phyloP scores from a whole-genome alignment of 2,888 invertebrate genomes.

The Agrilus cyanescens region DNA sequence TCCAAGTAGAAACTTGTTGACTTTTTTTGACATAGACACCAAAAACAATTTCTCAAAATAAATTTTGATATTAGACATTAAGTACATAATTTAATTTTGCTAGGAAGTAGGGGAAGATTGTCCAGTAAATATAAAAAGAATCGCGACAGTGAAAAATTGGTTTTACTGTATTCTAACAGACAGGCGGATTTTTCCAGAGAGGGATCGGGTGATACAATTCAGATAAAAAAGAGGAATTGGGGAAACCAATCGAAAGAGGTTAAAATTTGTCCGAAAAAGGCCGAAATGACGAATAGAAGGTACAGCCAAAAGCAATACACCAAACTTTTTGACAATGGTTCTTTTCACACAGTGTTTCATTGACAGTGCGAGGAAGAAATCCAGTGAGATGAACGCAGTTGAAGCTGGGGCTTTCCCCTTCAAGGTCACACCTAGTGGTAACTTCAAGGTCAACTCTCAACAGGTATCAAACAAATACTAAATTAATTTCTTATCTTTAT shows the following conservation, averaged over 20 bases:
- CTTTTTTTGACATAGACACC: too few species aligned
- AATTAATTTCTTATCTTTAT: not conserved
- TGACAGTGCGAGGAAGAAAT: slow-evolving; percentile 20
- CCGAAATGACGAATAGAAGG: slow-evolving; percentile 9
- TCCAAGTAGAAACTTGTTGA: too few species aligned
- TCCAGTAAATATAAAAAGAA: not conserved
- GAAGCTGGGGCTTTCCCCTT: slow-evolving; percentile 45
- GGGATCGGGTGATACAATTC: too few species aligned
- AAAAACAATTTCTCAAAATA: too few species aligned
- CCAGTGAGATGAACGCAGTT: slow-evolving; percentile 9
- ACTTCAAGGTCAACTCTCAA: slow-evolving; percentile 55
- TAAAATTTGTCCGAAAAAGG: too few species aligned
- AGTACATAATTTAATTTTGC: too few species aligned
- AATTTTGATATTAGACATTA: too few species aligned
- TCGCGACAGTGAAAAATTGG: not conserved
- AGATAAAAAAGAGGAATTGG: too few species aligned
- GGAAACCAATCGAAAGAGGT: too few species aligned
- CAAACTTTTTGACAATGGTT: slow-evolving; percentile 8
- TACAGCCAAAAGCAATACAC: not conserved
- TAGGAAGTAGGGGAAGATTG: too few species aligned
- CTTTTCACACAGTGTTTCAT: slow-evolving; percentile 12
- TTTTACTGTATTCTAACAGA: too few species aligned
- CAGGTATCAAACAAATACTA: slow-evolving; percentile 37
- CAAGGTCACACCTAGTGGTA: slow-evolving; percentile 54
- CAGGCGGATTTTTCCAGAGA: too few species aligned